Conservation (phyloP, 2,113 vertebrate species). For the Guaruba guarouba region DNA sequence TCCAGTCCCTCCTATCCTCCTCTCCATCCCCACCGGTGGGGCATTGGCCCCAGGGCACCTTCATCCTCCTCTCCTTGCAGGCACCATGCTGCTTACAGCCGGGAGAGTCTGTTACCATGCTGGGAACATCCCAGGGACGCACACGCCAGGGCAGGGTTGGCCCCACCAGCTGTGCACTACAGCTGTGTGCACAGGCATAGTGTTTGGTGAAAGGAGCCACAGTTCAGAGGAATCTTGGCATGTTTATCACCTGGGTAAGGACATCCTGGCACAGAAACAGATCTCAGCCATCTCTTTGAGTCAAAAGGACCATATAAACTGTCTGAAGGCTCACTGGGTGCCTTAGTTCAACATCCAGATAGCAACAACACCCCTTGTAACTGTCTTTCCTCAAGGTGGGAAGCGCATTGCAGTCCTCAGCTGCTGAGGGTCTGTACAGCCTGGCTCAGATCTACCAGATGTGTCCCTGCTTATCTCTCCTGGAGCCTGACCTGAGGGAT, state of each 20-base stretch:
- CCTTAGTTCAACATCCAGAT: not conserved
- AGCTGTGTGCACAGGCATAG: not conserved
- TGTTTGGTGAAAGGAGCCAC: not conserved
- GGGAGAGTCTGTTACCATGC: not conserved
- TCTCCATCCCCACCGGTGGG: fast-evolving
- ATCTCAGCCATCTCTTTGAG: not conserved
- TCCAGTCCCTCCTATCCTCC: not conserved
- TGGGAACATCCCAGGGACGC: not conserved
- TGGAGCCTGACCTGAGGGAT: fast-evolving
- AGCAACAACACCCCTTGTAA: not conserved
- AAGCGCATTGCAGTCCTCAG: not conserved
- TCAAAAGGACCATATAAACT: not conserved
- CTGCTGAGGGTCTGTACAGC: not conserved
- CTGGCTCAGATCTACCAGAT: not conserved
- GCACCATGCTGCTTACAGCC: not conserved
- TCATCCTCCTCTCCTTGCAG: not conserved
- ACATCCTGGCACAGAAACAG: not conserved
- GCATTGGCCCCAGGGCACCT: not conserved
- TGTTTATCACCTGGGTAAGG: fast-evolving
- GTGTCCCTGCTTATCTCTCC: not conserved
- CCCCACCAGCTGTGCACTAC: not conserved
- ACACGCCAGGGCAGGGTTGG: not conserved
- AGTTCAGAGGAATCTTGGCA: not conserved
- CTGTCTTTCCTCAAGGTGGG: not conserved
- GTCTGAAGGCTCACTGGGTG: not conserved